Conservation (phyloP, 1,140 invertebrate species). For the Drosophila jambulina region DNA sequence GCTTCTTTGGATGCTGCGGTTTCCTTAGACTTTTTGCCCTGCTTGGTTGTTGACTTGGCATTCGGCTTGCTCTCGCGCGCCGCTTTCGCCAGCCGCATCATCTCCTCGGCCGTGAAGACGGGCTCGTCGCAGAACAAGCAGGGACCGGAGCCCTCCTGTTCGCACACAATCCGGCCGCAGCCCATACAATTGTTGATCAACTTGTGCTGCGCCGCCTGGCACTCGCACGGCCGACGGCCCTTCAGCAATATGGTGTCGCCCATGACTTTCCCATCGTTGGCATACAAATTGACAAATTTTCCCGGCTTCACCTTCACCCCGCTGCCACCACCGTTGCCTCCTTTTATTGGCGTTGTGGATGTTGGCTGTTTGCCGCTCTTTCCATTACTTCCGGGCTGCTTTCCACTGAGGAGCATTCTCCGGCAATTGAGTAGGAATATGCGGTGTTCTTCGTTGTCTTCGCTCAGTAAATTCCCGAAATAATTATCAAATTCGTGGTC, state of each 20-base stretch:
- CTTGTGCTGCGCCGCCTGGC: conserved; percentile 95
- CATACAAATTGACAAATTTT: conserved; percentile 92
- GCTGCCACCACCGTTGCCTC: neutral
- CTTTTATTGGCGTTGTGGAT: conserved; percentile 3
- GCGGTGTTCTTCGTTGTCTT: conserved; percentile 88
- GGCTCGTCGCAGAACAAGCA: conserved; percentile 96
- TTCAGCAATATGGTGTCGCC: conserved; percentile 88
- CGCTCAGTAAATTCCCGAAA: conserved; percentile 89
- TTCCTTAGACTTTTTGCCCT: conserved; percentile 20
- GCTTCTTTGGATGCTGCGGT: conserved; percentile 3
- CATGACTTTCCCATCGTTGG: conserved; percentile 89
- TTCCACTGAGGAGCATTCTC: conserved; percentile 86
- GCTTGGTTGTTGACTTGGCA: conserved; percentile 3
- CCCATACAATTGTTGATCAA: conserved; percentile 97
- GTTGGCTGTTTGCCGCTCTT: conserved; percentile 24
- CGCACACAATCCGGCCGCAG: conserved; percentile 98
- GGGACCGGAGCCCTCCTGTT: conserved; percentile 98
- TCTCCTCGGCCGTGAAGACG: conserved; percentile 92
- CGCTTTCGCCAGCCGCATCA: conserved; percentile 46
- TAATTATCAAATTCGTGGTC: conserved; percentile 90
- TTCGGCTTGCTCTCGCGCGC: conserved; percentile 20
- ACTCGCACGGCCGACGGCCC: conserved; percentile 95
- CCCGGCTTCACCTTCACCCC: conserved; percentile 88
- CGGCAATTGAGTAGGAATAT: conserved; percentile 89
- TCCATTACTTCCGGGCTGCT: conserved; percentile 80